These are phyloP conservation scores for Scaptomyza graminum DNA, from an alignment of 1,140 invertebrate species.

Conservation along the genomic window DNA sequence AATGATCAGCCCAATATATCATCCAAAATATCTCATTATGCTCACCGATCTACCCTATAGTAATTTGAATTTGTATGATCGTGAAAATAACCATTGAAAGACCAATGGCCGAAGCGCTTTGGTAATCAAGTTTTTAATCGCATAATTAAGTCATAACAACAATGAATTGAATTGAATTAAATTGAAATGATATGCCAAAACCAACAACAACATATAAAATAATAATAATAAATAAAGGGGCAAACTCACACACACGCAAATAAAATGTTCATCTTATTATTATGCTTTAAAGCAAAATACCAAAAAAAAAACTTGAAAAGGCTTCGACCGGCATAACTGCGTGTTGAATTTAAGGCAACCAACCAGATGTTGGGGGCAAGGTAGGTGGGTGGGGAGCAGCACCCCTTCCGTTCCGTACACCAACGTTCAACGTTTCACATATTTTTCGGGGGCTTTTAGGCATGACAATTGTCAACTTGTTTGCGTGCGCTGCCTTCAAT, in stretches of 20 bases:
- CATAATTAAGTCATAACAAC: constrained; percentile 81
- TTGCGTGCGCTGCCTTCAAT: constrained; percentile 75
- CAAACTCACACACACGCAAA: constrained; percentile 34
- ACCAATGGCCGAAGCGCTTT: constrained; percentile 58
- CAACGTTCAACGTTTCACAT: neutral
- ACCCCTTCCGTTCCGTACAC: no score
- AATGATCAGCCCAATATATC: no score
- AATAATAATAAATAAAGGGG: constrained; percentile 21
- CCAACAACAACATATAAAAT: constrained; percentile 25
- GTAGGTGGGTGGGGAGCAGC: neutral
- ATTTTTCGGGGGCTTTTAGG: constrained; percentile 26
- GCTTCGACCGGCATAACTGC: constrained; percentile 53
- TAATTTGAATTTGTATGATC: neutral
- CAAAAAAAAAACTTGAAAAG: constrained; percentile 54
- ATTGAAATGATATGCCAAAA: constrained; percentile 73
- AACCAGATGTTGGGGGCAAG: neutral
- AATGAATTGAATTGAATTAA: constrained; percentile 32
- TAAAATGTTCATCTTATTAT: constrained; percentile 81
- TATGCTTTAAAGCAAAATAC: constrained; percentile 66
- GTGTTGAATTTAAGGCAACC: constrained; percentile 22
- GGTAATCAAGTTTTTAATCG: constrained; percentile 63
- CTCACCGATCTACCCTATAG: neutral
- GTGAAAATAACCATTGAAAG: constrained; percentile 23
- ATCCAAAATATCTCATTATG: neutral
- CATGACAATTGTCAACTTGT: constrained; percentile 82